Conservation (phyloP, 1,140 invertebrate species). For the Pentalonia nigronervosa region DNA sequence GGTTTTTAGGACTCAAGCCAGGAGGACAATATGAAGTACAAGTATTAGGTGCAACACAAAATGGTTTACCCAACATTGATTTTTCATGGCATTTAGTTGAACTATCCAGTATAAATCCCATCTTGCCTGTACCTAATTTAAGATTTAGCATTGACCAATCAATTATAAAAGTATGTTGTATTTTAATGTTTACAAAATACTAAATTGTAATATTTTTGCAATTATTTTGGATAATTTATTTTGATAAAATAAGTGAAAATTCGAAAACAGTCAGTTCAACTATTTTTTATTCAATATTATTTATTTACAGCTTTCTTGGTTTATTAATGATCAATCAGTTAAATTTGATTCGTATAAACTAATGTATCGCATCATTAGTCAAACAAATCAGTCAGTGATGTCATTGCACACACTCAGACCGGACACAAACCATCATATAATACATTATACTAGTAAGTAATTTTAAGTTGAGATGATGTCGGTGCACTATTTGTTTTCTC, state of each 20-base stretch:
- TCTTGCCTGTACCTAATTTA: constrained; percentile 10
- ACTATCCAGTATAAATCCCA: neutral
- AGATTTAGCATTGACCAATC: neutral
- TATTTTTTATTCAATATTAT: neutral
- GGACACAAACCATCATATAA: constrained; percentile 9
- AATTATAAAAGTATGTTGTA: constrained; percentile 29
- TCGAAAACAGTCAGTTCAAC: neutral
- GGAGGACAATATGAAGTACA: constrained; percentile 69
- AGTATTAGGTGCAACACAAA: constrained; percentile 67
- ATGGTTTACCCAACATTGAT: constrained; percentile 66
- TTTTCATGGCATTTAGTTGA: constrained; percentile 45
- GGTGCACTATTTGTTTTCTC: neutral
- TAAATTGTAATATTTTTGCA: neutral
- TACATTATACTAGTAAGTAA: constrained; percentile 21
- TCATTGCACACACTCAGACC: neutral
- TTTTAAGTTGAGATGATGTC: neutral
- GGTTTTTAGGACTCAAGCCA: constrained; percentile 66
- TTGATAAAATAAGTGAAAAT: neutral
- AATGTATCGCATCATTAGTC: constrained; percentile 6
- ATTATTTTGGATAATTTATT: neutral
- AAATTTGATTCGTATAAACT: constrained; percentile 26
- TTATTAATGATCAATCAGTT: neutral
- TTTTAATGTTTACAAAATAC: neutral
- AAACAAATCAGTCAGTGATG: constrained; percentile 34
- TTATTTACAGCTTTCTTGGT: constrained; percentile 2